Conservation (phyloP, 2,888 invertebrate genomes). For the Cataglyphis altisquamis region DNA sequence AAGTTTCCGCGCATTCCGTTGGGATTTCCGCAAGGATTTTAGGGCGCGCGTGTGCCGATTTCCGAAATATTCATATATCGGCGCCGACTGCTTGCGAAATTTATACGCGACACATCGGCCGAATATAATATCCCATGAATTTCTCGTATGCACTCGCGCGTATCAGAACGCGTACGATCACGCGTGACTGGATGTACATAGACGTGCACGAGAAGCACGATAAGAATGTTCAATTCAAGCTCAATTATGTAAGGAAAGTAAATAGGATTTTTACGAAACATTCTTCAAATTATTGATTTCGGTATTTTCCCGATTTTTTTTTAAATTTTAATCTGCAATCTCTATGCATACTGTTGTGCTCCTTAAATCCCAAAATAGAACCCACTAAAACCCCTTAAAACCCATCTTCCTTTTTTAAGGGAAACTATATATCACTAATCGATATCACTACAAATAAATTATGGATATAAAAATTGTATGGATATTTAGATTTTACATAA, state of each 20-base stretch:
- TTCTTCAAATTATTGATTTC: neutral
- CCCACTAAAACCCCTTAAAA: too few relatives aligned
- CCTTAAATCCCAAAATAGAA: neutral
- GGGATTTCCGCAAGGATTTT: constrained; percentile 68
- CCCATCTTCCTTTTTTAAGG: neutral
- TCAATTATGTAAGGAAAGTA: constrained; percentile 13
- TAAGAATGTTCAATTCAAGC: constrained; percentile 13
- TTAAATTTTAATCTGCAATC: neutral
- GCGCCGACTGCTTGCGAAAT: constrained; percentile 66
- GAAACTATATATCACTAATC: neutral
- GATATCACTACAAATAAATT: neutral
- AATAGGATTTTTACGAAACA: neutral
- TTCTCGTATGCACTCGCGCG: constrained; percentile 39
- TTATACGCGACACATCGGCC: constrained; percentile 69
- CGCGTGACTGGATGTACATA: neutral
- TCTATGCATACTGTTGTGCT: neutral
- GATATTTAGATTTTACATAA: neutral
- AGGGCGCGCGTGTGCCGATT: constrained; percentile 73
- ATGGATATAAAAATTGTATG: neutral
- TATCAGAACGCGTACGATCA: constrained; percentile 9
- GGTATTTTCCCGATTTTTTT: neutral
- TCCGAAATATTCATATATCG: constrained; percentile 77
- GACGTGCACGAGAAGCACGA: neutral
- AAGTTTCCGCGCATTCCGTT: constrained; percentile 68
- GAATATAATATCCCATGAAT: constrained; percentile 64